phyloP scores from a whole-genome alignment of 2,797 vertebrate genomes.

The Silurus aristotelis region DNA sequence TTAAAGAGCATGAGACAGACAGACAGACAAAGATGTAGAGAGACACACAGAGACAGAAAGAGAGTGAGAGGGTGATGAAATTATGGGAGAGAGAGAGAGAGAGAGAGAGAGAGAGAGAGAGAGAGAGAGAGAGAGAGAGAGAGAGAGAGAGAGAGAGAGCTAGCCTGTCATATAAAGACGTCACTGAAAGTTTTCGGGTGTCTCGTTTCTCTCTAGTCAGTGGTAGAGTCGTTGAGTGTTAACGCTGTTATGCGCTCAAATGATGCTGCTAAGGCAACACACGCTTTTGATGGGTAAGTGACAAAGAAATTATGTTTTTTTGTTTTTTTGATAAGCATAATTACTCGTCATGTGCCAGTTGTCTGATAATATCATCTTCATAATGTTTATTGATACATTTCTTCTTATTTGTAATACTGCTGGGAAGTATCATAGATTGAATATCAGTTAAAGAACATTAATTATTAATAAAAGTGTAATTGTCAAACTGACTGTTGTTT shows the following conservation, averaged over 20 bases:
- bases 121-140: not conserved
- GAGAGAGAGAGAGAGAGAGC: not conserved
- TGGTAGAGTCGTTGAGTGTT: conserved; percentile 17
- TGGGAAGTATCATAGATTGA: not conserved
- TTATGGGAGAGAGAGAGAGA: not conserved
- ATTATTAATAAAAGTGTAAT: not conserved
- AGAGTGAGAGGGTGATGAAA: not conserved
- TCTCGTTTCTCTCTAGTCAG: conserved; percentile 34
- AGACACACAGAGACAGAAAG: not conserved
- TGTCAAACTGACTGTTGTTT: not conserved
- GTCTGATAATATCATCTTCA: not conserved
- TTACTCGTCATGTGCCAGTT: not conserved
- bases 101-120: not conserved
- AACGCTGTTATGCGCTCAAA: conserved; percentile 45
- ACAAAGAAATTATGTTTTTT: not conserved
- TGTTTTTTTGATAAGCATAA: not conserved
- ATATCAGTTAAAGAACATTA: not conserved
- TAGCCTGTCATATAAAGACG: conserved; percentile 12
- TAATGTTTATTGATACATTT: not conserved
- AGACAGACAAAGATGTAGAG: too few species aligned
- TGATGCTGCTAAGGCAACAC: conserved; percentile 42
- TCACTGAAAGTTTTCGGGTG: conserved; percentile 41
- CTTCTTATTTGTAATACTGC: not conserved
- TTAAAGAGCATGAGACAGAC: not conserved
- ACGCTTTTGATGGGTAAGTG: conserved; percentile 41